Evolutionary conservation across 2,797 vertebrate genomes (phyloP), one percentile per base, ranked within the genome.

Genomic region (Pampus argenteus): DNA sequence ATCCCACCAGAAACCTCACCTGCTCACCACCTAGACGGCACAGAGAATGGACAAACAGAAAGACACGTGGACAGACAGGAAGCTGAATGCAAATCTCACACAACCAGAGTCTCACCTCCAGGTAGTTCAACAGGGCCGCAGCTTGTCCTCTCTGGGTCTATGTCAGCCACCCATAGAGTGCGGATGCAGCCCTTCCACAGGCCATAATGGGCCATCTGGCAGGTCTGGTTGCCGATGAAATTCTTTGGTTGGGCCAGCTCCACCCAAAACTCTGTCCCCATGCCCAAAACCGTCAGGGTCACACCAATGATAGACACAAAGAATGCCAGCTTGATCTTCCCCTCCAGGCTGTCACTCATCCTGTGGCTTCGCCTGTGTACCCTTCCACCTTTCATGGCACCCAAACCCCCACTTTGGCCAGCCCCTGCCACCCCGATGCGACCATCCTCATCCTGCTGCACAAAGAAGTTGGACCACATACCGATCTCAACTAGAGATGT

Each of bases 261-360:
- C 89, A 95, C 97, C 97, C 97, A 98, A 89, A 97, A 97, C 90
- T 97, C 96, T 2, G 96, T 97, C 74, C 96, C 96, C 90, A 97
- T 93, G 3, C 96, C 95, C 83, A 98, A 84, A 73, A 98, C 95
- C 0, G 94, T 94, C 79, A 98, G 94, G 38, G 95, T 95, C 71
- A 95, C 95, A 2, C 97, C 97, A 54, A 97, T 87, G 2, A 95
- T 89, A 15, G 93, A 89, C 67, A 97, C 88, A 3, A 98, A 94
- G 82, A 97, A 95, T 3, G 91, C 93, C 88, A 97, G 91, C 91
- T 97, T 97, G 86, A 97, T 95, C 86, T 96, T 96, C 29, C 96
- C 96, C 85, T 96, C 95, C 54, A 89, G 94, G 86, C 95, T 95
- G 22, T 96, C 95, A 3, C 93, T 95, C 91, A 96, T 92, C 84